These are phyloP conservation scores for Drosophila bipectinata DNA, from an alignment of 1,140 invertebrate genomes.

Conservation along the genomic window DNA sequence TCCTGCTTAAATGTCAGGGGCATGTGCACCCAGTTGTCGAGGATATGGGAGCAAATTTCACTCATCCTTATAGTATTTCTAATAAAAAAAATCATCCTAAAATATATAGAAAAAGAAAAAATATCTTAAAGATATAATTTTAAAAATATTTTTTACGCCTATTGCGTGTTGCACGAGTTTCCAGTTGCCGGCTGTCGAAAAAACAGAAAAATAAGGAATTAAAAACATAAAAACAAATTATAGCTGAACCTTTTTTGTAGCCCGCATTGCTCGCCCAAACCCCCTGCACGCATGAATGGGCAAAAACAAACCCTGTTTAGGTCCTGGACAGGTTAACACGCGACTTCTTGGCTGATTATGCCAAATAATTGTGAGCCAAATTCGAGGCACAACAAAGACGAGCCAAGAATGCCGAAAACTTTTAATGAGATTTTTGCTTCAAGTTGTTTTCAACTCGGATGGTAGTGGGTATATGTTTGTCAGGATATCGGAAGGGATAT, in stretches of 20 bases:
- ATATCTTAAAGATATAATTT: background rate
- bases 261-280: constrained; percentile 7
- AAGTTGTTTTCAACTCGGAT: constrained; percentile 36
- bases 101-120: background rate
- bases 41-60: constrained; percentile 29
- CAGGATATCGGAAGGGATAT: no score
- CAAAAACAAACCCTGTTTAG: constrained; percentile 29
- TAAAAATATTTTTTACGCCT: background rate
- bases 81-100: background rate
- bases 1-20: constrained; percentile 75
- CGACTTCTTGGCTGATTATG: constrained; percentile 55
- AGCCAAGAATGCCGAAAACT: constrained; percentile 64
- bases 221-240: constrained; percentile 56
- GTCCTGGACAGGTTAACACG: constrained; percentile 54
- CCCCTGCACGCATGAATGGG: constrained; percentile 39
- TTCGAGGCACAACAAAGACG: constrained; percentile 53
- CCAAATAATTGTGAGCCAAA: constrained; percentile 64
- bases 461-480: constrained; percentile 3
- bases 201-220: constrained; percentile 23
- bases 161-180: constrained; percentile 61
- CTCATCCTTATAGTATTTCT: constrained; percentile 1
- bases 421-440: constrained; percentile 74
- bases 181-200: constrained; percentile 35
- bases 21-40: constrained; percentile 61
- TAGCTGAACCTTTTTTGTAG: constrained; percentile 31